Conservation (phyloP, 1,140 invertebrate species). For the Scylla paramamosain region DNA sequence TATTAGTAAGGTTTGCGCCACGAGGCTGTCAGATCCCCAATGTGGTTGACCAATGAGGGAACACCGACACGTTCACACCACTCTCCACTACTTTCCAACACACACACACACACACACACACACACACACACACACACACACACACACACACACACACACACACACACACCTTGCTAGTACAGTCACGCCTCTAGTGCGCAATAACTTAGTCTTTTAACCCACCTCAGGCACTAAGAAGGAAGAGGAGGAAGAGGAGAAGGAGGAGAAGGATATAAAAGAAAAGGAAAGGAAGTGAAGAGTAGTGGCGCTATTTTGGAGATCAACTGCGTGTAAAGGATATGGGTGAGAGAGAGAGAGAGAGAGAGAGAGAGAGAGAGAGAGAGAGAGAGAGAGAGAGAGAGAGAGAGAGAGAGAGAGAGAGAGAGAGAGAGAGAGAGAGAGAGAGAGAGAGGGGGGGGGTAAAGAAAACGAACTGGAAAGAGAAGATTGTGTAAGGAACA, state of each 20-base stretch:
- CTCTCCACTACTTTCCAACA: neutral
- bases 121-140: neutral
- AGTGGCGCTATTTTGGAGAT: too few species aligned
- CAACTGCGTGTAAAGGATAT: neutral
- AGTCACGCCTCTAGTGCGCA: neutral
- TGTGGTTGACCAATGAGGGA: neutral
- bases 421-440: too few species aligned
- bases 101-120: constrained; percentile 14
- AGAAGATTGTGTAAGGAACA: too few species aligned
- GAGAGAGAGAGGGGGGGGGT: too few species aligned
- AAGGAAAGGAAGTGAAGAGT: neutral
- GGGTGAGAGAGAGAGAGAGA: neutral
- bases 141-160: constrained; percentile 17
- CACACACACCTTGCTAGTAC: neutral
- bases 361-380: too few species aligned
- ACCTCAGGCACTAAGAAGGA: neutral
- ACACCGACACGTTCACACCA: constrained; percentile 2
- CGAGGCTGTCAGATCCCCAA: neutral
- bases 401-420: too few species aligned
- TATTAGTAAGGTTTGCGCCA: neutral
- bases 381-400: too few species aligned
- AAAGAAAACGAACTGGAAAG: too few species aligned
- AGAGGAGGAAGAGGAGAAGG: neutral
- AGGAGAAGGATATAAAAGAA: neutral
- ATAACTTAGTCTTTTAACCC: neutral